Evolutionary conservation across 2,888 invertebrate genomes (phyloP).

Genomic region (Linyphia triangularis): DNA sequence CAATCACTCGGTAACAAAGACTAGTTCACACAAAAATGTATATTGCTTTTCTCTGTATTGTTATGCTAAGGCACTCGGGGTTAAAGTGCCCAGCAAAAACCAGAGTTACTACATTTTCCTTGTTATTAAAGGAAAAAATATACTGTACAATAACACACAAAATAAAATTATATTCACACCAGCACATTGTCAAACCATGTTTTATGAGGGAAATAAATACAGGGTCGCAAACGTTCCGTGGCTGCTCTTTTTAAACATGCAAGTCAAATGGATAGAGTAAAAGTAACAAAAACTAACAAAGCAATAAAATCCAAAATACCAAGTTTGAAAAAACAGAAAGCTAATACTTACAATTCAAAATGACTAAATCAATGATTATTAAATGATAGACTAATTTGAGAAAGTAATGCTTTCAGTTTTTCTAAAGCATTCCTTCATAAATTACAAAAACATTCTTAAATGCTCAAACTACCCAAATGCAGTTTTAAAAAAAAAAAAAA

Average conservation of each 20-base stretch:
- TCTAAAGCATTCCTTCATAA: too few relatives aligned
- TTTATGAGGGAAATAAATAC: constrained; percentile 39
- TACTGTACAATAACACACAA: constrained; percentile 65
- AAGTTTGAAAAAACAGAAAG: too few relatives aligned
- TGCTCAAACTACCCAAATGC: too few relatives aligned
- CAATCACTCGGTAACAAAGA: constrained; percentile 44
- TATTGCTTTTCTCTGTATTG: constrained; percentile 63
- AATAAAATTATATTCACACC: constrained; percentile 66
- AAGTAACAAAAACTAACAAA: too few relatives aligned
- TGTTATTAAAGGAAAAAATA: constrained; percentile 32
- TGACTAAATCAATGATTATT: too few relatives aligned
- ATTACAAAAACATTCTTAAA: too few relatives aligned
- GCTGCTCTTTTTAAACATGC: constrained; percentile 13
- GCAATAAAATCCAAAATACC: too few relatives aligned
- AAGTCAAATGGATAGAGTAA: too few relatives aligned
- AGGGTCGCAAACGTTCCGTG: constrained; percentile 23
- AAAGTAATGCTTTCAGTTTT: too few relatives aligned
- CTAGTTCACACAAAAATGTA: constrained; percentile 34
- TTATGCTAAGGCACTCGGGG: constrained; percentile 51
- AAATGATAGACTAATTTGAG: too few relatives aligned
- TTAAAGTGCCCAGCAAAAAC: constrained; percentile 60
- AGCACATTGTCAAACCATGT: constrained; percentile 45
- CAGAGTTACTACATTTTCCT: constrained; percentile 13
- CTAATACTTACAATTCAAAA: too few relatives aligned
- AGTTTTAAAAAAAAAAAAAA: too few relatives aligned